Base-by-base conservation (phyloP, 2,888 invertebrate species). In the Lasioglossum pauxillum region DNA sequence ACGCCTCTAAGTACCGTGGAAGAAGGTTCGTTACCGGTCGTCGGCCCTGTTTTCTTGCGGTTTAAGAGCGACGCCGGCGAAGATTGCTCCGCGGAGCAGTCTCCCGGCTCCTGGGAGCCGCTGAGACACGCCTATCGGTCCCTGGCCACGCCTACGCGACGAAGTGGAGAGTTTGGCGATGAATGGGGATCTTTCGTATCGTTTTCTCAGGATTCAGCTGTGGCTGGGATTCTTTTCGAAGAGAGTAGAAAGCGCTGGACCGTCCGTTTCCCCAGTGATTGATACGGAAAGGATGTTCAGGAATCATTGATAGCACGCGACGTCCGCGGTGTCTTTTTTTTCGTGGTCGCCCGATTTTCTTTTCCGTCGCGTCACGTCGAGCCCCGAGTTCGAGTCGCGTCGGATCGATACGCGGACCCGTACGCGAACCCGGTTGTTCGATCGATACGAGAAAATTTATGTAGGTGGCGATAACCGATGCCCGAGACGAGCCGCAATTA, bases 1-100 rank as follows among this genome's bases (percentile, higher is more conserved):
- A 41, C 78, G 81, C 86, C 82, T 85, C 85, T 86, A 90, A 90
- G 89, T 89, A 90, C 76, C 78, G 81, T 69, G 86, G 81, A 87
- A 80, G 86, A 84, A 80, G 87, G 82, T 90, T 91, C 87, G 88
- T 90, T 91, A 91, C 79, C 78, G 87, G 67, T 35, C 16, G 72
- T 60, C 23, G 69, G 69, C 78, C 76, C 38, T 72, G 67, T 73
- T 83, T 69, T 60, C 77, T 76, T 74, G 75, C 60, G 35, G 38
- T 82, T 77, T 64, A 31, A 31, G 31, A 64, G 64, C 31, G 31
- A 64, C 64, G 31, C 64, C 27, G 0, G 16, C 64, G 7, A 64
- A 31, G 64, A 64, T 64, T 64, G 64, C 64, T 64, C 31, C 12
- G 27, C 16, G 10, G 53, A 53, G n/a, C 23, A 53, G n/a, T 31